These are phyloP conservation scores for Ypsolopha scabrella DNA, from an alignment of 2,888 invertebrate genomes.

Conservation along the genomic window DNA sequence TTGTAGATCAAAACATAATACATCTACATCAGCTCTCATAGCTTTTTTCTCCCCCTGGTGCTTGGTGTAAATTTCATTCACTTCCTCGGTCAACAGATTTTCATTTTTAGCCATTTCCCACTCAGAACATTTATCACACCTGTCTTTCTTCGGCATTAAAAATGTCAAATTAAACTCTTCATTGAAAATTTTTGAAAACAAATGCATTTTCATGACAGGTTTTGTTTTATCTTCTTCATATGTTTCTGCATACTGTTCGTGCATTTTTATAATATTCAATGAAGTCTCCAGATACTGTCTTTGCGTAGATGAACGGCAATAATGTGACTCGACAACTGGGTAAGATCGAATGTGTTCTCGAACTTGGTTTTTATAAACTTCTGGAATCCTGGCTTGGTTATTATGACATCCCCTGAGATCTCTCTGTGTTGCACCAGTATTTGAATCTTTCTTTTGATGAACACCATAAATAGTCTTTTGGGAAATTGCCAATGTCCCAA, in stretches of 20 bases:
- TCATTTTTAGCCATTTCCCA: no score
- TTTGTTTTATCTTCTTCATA: no score
- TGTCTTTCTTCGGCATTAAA: no score
- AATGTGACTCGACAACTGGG: conserved; percentile 9
- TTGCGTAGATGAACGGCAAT: conserved; percentile 7
- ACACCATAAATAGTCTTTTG: conserved; percentile 8
- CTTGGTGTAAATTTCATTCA: conserved; percentile 1
- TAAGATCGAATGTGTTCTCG: conserved; percentile 9
- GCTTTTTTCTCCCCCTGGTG: conserved; percentile 2
- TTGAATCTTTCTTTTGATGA: conserved; percentile 3
- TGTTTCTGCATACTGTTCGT: conserved; percentile 5
- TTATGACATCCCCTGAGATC: not conserved
- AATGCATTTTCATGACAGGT: no score
- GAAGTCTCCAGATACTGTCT: conserved; percentile 8
- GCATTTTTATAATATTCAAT: conserved; percentile 9
- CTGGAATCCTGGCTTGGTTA: not conserved
- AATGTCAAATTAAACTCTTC: no score
- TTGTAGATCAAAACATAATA: no score
- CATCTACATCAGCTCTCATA: conserved; percentile 4
- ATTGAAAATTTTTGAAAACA: no score
- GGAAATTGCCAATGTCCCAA: conserved; percentile 6
- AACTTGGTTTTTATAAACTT: conserved; percentile 1
- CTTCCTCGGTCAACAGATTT: not conserved
- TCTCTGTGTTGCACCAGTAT: not conserved
- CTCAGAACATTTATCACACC: no score